Evolutionary conservation across 2,888 invertebrate genomes (phyloP).

Genomic region (Oithona nana): DNA sequence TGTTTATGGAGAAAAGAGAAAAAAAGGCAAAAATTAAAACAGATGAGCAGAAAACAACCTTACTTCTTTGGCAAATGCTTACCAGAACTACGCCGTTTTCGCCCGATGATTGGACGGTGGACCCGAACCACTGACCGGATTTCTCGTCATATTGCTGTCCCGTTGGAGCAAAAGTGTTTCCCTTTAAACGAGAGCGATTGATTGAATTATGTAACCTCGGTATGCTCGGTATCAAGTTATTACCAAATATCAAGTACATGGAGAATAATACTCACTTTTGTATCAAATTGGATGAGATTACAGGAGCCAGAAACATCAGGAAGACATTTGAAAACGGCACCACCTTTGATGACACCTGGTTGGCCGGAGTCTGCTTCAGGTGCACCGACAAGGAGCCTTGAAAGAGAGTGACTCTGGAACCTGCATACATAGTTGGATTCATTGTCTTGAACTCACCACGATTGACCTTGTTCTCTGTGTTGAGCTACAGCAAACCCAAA

Average conservation of each 20-base stretch:
- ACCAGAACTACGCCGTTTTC: conserved; percentile 71
- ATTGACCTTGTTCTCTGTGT: conserved; percentile 8
- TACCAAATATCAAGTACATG: conserved; percentile 20
- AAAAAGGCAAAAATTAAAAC: background rate
- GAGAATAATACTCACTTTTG: too few species aligned
- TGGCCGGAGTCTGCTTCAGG: conserved; percentile 56
- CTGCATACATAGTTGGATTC: too few species aligned
- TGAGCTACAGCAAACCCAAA: conserved; percentile 18
- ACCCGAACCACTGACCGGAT: conserved; percentile 87
- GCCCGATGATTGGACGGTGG: conserved; percentile 64
- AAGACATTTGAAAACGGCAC: conserved; percentile 64
- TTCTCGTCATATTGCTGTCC: conserved; percentile 60
- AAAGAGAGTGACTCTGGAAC: too few species aligned
- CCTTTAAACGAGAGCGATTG: conserved; percentile 33
- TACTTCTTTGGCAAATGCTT: too few species aligned
- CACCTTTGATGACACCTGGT: conserved; percentile 46
- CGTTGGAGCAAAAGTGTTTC: conserved; percentile 24
- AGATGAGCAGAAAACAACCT: conserved; percentile 23
- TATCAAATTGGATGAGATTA: conserved; percentile 55
- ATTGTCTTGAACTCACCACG: conserved; percentile 13
- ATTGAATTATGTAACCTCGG: background rate
- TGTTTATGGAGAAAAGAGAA: background rate
- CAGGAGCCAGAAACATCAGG: conserved; percentile 38
- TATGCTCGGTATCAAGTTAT: background rate
- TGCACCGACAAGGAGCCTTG: conserved; percentile 75